Evolutionary conservation across 2,797 vertebrate genomes (phyloP).

Genomic region (Pipistrellus kuhlii): DNA sequence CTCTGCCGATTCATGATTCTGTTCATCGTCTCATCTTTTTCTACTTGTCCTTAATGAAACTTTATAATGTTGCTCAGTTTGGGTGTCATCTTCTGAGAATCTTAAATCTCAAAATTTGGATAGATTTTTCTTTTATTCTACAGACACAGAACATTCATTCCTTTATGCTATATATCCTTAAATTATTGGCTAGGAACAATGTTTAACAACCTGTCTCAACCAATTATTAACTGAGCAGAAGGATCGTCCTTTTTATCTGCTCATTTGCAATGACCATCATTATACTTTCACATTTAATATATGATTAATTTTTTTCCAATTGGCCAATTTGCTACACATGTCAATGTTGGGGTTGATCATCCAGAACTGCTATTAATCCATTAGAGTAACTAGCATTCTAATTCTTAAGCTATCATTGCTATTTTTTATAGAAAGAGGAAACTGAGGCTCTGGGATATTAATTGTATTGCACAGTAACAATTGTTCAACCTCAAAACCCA

Average conservation of each 20-base stretch:
- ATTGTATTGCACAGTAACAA: neutral
- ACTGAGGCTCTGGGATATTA: neutral
- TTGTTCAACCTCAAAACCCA: neutral
- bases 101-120: neutral
- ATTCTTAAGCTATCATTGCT: neutral
- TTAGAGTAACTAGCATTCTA: neutral
- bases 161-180: neutral
- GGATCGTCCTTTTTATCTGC: neutral
- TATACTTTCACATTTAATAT: neutral
- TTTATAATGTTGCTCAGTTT: neutral
- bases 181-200: neutral
- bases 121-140: neutral
- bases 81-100: constrained; percentile 24
- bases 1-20: neutral
- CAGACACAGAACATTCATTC: neutral
- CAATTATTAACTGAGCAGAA: neutral
- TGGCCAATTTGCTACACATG: neutral
- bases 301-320: neutral
- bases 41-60: neutral
- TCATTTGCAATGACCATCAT: neutral
- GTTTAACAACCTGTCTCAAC: neutral
- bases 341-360: neutral
- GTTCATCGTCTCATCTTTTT: neutral
- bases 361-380: neutral
- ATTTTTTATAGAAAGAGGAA: neutral